Conservation (phyloP, 2,113 vertebrate genomes). For the Odontesthes bonariensis region DNA sequence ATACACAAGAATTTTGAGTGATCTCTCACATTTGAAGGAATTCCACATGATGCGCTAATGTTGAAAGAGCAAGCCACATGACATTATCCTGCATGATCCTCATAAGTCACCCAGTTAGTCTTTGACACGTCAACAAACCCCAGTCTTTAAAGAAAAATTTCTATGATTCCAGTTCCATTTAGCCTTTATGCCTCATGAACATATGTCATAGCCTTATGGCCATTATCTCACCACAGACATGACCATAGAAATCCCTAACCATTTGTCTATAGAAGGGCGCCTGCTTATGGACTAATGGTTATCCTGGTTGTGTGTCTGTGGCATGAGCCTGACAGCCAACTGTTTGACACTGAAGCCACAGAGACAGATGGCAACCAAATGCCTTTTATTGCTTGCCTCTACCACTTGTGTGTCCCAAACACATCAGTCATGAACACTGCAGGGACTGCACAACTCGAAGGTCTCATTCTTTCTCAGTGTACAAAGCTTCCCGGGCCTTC, state of each 20-base stretch:
- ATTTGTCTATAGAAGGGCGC: constrained; percentile 67
- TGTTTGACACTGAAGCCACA: constrained; percentile 75
- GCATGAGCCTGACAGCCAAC: constrained; percentile 73
- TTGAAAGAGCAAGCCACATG: constrained; percentile 10
- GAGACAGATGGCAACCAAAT: constrained; percentile 82
- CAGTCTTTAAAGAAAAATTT: constrained; percentile 29
- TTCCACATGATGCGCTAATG: neutral
- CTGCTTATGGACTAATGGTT: constrained; percentile 79
- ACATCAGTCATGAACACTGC: constrained; percentile 65
- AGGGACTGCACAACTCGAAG: constrained; percentile 39
- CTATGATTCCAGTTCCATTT: constrained; percentile 29
- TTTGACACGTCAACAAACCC: constrained; percentile 48
- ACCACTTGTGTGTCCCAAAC: constrained; percentile 75
- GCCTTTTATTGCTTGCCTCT: constrained; percentile 77
- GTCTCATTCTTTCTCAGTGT: constrained; percentile 26
- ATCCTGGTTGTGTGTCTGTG: constrained; percentile 71
- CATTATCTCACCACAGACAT: constrained; percentile 68
- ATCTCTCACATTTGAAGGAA: neutral
- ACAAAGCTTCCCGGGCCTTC: constrained; percentile 17
- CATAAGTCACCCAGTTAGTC: constrained; percentile 46
- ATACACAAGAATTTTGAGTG: neutral
- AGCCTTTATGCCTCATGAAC: constrained; percentile 37
- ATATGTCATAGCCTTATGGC: constrained; percentile 45
- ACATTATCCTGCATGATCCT: constrained; percentile 35
- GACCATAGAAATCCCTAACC: constrained; percentile 63